Evolutionary conservation across 2,113 vertebrate genomes (phyloP).

Genomic region (Aix galericulata): DNA sequence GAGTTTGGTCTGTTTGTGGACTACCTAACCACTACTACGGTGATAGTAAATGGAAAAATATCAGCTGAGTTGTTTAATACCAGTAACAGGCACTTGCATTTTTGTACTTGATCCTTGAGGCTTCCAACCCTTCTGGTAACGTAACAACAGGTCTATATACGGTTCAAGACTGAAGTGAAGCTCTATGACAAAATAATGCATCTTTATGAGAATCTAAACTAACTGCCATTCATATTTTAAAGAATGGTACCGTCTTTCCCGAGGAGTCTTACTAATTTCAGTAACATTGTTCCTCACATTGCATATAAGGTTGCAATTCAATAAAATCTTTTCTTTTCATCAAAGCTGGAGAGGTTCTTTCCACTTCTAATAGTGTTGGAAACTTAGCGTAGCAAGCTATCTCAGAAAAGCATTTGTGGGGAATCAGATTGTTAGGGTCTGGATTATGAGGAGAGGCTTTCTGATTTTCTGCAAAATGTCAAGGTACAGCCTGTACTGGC

Average conservation of each 20-base stretch:
- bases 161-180: neutral
- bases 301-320: neutral
- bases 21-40: neutral
- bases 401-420: neutral
- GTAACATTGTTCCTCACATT: neutral
- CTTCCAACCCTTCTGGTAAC: neutral
- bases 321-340: neutral
- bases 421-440: neutral
- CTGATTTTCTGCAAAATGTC: neutral
- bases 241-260: neutral
- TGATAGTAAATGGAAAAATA: neutral
- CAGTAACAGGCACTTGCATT: neutral
- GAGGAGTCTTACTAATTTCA: neutral
- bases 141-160: neutral
- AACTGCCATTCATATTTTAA: neutral
- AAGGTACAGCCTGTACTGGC: rapidly evolving
- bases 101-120: neutral
- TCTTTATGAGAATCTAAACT: neutral
- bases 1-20: neutral
- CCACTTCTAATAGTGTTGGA: neutral
- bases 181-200: neutral
- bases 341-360: neutral
- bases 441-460: neutral
- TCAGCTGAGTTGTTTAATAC: neutral
- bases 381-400: neutral